Conservation (phyloP, 1,140 invertebrate genomes). For the Cherax quadricarinatus region DNA sequence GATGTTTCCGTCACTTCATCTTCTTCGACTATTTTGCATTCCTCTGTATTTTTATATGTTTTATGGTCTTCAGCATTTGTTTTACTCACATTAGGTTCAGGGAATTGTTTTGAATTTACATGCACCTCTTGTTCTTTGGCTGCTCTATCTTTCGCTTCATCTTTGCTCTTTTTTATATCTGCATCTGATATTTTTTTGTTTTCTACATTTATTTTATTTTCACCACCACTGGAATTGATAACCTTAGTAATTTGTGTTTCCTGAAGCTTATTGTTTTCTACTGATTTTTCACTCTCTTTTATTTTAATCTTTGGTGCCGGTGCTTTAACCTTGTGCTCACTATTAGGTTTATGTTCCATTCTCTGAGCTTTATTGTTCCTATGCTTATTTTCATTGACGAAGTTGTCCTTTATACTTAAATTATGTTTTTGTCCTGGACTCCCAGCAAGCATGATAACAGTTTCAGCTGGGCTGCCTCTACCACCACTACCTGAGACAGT, state of each 20-base stretch:
- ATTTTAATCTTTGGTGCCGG: constrained; percentile 19
- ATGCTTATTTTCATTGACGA: background rate
- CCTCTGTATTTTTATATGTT: background rate
- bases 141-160: background rate
- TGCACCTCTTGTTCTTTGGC: background rate
- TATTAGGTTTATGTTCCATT: background rate
- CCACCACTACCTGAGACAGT: constrained; percentile 8
- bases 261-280: background rate
- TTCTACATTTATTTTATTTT: background rate
- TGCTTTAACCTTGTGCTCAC: constrained; percentile 25
- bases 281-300: background rate
- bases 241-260: background rate
- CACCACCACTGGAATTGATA: background rate
- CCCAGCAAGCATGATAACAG: background rate
- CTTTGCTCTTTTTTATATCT: background rate
- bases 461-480: constrained; percentile 29
- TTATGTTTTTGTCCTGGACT: background rate
- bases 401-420: background rate
- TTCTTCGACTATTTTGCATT: background rate
- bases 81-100: background rate
- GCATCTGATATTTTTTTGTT: background rate
- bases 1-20: background rate
- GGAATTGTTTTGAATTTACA: background rate
- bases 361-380: background rate
- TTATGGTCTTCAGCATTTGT: background rate